Base-by-base conservation (phyloP, 2,888 invertebrate species). In the Dendrolimus houi region DNA sequence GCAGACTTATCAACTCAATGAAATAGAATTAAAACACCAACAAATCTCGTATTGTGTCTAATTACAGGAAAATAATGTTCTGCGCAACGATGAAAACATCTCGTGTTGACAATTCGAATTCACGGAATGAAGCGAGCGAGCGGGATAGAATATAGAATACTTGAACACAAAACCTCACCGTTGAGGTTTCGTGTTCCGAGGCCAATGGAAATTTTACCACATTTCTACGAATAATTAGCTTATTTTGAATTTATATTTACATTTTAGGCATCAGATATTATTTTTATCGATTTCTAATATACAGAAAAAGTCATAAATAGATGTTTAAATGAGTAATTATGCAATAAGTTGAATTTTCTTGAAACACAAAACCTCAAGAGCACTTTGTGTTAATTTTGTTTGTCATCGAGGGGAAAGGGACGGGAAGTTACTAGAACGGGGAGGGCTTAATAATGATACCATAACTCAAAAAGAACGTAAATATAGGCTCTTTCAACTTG, bases 1-100 rank as follows among this genome's bases (percentile, higher is more conserved):
- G 95, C 94, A 47, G 91, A 92, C 92, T 85, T 81, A 79, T 78
- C 77, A 80, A 79, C 73, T 68, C 63, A 74, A 76, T 79, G 74
- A 77, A 74, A 73, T 79, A 74, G 74, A 67, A 68, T 47, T 71
- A 74, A 78, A 75, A 79, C 75, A 78, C 74, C 65, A 67, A 71
- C 73, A 76, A 75, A 74, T 72, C 72, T 68, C 69, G 68, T 68
- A 69, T 70, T 77, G 69, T 72, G 71, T 83, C 70, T 70, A 81
- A 77, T 81, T 81, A 76, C 65, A 79, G 72, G 69, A 81, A 83
- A 83, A 81, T 80, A 79, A 76, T 81, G 76, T 74, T 85, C 76
- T 88, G 73, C 88, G 88, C 86, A 88, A 81, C 81, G 88, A 86
- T 87, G 85, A 69, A 68, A 79, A 72, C 79, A 79, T 81, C 77